Percentiles rank a stretch among this genome's conserved stretches.
Evolutionary conservation across 2,113 vertebrate genomes (phyloP).

Genomic region (Emberiza fucata): DNA sequence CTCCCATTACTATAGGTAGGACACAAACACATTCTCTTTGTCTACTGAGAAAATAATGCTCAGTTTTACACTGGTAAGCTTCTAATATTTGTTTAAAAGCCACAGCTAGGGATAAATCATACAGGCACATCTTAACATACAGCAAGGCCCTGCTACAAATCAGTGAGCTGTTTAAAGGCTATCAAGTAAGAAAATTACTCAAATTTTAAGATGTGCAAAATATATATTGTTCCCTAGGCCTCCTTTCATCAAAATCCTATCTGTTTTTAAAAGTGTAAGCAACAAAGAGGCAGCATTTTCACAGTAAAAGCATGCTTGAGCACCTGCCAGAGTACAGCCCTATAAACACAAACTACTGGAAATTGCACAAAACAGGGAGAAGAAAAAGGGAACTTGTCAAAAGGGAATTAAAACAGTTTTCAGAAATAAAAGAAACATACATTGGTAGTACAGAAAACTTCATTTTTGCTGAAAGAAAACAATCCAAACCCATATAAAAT

Average conservation of each 20-base stretch:
- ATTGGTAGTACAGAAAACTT: background rate
- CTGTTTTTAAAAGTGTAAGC: background rate
- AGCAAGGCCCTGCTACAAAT: background rate
- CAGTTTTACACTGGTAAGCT: background rate
- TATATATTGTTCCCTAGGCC: background rate
- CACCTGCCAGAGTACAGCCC: background rate
- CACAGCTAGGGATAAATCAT: background rate
- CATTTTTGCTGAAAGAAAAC: background rate
- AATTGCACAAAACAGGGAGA: background rate
- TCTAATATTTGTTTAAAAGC: background rate
- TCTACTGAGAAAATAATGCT: background rate
- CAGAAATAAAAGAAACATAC: background rate
- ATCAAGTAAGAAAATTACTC: background rate
- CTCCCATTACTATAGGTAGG: background rate
- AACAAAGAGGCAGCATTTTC: background rate
- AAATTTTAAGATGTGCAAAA: background rate
- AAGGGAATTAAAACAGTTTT: background rate
- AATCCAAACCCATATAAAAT: background rate
- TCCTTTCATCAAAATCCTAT: background rate
- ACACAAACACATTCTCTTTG: background rate
- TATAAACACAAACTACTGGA: background rate
- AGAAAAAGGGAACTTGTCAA: background rate
- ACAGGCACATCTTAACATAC: background rate
- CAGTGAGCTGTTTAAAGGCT: background rate
- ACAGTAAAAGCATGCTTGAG: background rate